Evolutionary conservation across 1,140 invertebrate species (phyloP), one percentile per base, ranked within the genome.

Genomic region (Lepidurus packardi): DNA sequence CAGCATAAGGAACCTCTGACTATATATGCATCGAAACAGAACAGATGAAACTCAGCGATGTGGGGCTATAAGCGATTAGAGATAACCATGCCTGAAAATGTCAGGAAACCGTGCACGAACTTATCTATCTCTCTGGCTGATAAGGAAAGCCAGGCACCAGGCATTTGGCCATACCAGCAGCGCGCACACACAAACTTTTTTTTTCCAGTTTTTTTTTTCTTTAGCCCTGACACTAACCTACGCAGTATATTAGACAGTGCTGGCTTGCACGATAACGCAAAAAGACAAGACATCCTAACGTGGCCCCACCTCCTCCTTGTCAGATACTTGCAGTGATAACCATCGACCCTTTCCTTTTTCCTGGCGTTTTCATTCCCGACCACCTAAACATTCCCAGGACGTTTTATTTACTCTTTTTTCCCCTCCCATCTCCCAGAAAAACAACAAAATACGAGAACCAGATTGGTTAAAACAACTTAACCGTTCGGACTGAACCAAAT

Each of bases 41-140:
- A 65, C 53, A 65, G 53, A 65, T 65, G 53, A 65, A 65, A 65
- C 53, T 65, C 21, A 65, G 53, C 53, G 53, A 65, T 65, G 53
- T 13, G 53, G 53, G 53, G 53, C 53, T 65, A 65, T 65, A 65
- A 65, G 53, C 53, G 53, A 65, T 65, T 65, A 65, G 16, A 65
- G 53, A 65, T 65, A 65, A 65, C 53, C 53, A 65, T 65, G 53
- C 53, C 53, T 65, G 53, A 65, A 65, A 65, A 65, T 65, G 53
- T 65, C 53, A 65, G 53, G 53, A 65, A 65, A 65, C 53, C n/a
- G 53, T 65, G 53, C 53, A 65, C 53, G 53, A 65, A 65, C 53
- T 65, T 65, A 65, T 65, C 53, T 65, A n/a, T 65, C 53, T 65
- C 53, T 65, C 53, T 65, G 4, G 16, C 53, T 65, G 53, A 65